These are phyloP conservation scores for Danio albolineatus DNA, from an alignment of 2,797 vertebrate species.

Conservation along the genomic window DNA sequence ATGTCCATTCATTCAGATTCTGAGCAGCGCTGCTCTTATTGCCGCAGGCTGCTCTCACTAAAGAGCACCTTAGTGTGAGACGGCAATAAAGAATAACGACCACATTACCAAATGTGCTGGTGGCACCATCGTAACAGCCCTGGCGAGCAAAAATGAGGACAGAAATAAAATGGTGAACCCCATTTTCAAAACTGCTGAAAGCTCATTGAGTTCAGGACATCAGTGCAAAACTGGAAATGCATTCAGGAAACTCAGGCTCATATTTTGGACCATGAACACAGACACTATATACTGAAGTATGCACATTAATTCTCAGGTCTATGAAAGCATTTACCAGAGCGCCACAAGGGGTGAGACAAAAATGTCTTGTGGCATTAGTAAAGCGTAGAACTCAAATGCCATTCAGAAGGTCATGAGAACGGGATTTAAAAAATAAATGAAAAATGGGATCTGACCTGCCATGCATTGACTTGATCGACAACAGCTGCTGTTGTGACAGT, in stretches of 20 bases:
- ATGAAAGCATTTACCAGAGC: constrained; percentile 25
- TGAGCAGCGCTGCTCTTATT: constrained; percentile 1
- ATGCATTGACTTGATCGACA: background rate
- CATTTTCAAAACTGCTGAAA: constrained; percentile 4
- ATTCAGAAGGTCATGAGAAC: constrained; percentile 31
- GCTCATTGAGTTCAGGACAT: constrained; percentile 14
- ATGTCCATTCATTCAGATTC: constrained; percentile 27
- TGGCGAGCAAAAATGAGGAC: background rate
- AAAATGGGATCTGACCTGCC: constrained; percentile 1
- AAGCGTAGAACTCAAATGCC: constrained; percentile 3
- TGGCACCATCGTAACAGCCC: constrained; percentile 28
- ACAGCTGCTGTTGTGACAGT: background rate
- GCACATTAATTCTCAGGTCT: constrained; percentile 8
- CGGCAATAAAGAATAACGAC: constrained; percentile 34
- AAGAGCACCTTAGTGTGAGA: constrained; percentile 30
- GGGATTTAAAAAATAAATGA: constrained; percentile 14
- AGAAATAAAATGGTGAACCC: constrained; percentile 23
- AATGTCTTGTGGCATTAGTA: constrained; percentile 32
- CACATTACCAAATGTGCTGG: constrained; percentile 29
- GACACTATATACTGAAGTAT: background rate
- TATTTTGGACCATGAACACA: background rate
- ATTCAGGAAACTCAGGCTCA: background rate
- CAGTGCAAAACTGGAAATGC: constrained; percentile 10
- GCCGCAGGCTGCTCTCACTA: background rate
- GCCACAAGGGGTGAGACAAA: constrained; percentile 1